A percentile compares a stretch with the other conserved stretches of the same genome.
Evolutionary conservation across 2,888 invertebrate species (phyloP).

Genomic region (Machimus atricapillus): DNA sequence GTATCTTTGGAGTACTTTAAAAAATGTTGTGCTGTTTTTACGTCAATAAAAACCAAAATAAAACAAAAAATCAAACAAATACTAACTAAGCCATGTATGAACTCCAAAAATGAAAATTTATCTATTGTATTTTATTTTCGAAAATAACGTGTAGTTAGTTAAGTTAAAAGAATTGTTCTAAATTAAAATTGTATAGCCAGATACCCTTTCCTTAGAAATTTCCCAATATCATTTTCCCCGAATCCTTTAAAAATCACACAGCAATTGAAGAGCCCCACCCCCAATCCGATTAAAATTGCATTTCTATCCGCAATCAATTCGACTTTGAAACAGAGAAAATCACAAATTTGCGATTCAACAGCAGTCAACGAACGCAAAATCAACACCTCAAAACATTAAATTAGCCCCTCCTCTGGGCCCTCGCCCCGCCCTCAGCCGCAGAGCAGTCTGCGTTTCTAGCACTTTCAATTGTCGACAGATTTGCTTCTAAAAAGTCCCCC

Average conservation of each 20-base stretch:
- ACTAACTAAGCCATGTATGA: too few relatives aligned
- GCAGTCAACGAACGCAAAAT: conserved; percentile 3
- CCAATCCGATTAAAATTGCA: neutral
- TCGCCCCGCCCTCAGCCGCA: neutral
- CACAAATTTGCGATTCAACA: conserved; percentile 8
- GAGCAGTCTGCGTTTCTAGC: neutral
- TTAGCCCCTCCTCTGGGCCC: neutral
- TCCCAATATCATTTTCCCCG: neutral
- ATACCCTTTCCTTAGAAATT: neutral
- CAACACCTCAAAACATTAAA: conserved; percentile 28
- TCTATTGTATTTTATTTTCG: neutral
- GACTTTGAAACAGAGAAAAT: conserved; percentile 1
- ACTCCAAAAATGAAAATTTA: too few relatives aligned
- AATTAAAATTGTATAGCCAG: neutral
- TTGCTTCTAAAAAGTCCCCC: neutral
- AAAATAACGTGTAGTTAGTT: neutral
- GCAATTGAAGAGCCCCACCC: neutral
- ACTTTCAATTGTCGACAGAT: conserved; percentile 34
- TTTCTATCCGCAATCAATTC: neutral
- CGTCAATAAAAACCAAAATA: too few relatives aligned
- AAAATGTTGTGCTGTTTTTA: too few relatives aligned
- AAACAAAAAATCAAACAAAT: too few relatives aligned
- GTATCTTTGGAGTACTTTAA: too few relatives aligned
- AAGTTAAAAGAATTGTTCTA: neutral
- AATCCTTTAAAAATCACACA: neutral